Percentiles rank a stretch among this genome's conserved stretches.
Conservation (phyloP, 2,888 invertebrate species). For the Oligia fasciuncula region DNA sequence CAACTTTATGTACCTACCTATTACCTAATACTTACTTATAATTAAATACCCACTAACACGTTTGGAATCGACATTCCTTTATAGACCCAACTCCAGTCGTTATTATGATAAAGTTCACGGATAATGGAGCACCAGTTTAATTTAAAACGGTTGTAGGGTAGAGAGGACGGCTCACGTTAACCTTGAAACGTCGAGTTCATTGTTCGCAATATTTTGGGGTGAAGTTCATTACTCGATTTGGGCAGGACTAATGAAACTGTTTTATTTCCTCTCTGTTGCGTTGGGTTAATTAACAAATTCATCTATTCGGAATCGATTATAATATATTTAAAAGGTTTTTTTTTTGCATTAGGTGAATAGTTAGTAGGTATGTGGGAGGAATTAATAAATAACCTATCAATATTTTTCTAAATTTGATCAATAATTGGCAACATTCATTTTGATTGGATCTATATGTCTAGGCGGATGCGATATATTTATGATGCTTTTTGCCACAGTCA, state of each 20-base stretch:
- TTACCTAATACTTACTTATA: not conserved
- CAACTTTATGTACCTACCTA: not conserved
- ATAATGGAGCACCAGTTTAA: slow-evolving; percentile 17
- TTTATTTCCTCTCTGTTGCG: not conserved
- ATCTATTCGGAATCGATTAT: not conserved
- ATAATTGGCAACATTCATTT: not conserved
- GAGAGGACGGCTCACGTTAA: not conserved
- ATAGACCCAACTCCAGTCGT: slow-evolving; percentile 16
- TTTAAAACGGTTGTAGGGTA: slow-evolving; percentile 10
- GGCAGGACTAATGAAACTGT: too few species aligned
- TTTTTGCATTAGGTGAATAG: too few species aligned
- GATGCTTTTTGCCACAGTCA: not conserved
- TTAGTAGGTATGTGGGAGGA: too few species aligned
- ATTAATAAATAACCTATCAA: too few species aligned
- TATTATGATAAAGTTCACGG: slow-evolving; percentile 36
- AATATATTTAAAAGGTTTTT: too few species aligned
- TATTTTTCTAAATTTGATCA: not conserved
- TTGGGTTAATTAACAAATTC: not conserved
- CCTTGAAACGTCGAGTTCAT: slow-evolving; percentile 36
- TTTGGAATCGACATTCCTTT: not conserved
- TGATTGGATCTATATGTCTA: not conserved
- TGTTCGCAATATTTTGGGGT: slow-evolving; percentile 18
- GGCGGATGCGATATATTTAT: slow-evolving; percentile 3
- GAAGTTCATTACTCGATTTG: slow-evolving; percentile 15
- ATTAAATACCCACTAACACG: not conserved